Conservation (phyloP, 2,888 invertebrate species). For the Scaptodrosophila latifasciaeformis region DNA sequence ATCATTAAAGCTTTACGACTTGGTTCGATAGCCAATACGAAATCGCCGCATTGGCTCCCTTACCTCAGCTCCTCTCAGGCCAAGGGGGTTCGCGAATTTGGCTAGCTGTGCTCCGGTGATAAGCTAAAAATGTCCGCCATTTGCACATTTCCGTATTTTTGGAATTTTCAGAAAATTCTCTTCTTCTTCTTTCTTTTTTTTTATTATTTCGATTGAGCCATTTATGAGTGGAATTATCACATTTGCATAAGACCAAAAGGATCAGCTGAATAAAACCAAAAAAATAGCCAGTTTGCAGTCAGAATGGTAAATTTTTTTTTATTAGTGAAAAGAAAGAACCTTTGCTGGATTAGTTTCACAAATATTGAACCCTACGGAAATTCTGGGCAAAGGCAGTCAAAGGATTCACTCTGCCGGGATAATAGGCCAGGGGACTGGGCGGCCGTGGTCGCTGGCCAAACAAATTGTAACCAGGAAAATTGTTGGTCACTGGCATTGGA, state of each 20-base stretch:
- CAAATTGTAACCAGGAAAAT: conserved; percentile 10
- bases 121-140: too few species aligned
- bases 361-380: conserved; percentile 41
- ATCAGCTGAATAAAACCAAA: too few species aligned
- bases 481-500: neutral
- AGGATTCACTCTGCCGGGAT: conserved; percentile 17
- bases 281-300: too few species aligned
- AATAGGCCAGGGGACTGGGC: conserved; percentile 7
- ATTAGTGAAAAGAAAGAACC: too few species aligned
- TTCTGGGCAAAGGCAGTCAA: conserved; percentile 45
- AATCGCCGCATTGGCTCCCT: too few species aligned
- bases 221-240: conserved; percentile 38
- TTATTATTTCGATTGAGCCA: conserved; percentile 21
- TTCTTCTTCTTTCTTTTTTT: conserved; percentile 1
- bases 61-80: too few species aligned
- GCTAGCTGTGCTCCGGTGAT: too few species aligned
- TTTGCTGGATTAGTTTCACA: too few species aligned
- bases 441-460: conserved; percentile 30
- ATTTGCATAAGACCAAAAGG: conserved; percentile 33
- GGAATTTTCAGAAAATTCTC: conserved; percentile 8
- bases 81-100: too few species aligned
- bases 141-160: neutral
- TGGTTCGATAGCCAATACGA: too few species aligned
- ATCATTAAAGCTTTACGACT: too few species aligned
- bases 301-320: too few species aligned